Percentiles rank a stretch among this genome's conserved stretches.
Evolutionary conservation across 2,888 invertebrate species (phyloP).

Genomic region (Dendrolimus houi): DNA sequence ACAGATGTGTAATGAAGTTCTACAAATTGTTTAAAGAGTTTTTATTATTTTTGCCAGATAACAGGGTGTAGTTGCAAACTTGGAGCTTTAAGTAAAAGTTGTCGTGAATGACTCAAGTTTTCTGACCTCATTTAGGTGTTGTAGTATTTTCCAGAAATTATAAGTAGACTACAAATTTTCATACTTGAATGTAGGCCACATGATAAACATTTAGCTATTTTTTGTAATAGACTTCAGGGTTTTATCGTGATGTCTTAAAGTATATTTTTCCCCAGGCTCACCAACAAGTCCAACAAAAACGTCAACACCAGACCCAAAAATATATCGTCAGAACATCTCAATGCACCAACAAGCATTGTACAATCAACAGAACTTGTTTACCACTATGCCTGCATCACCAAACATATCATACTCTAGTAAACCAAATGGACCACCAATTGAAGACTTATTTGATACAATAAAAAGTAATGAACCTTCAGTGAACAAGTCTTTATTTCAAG

Average conservation of each 20-base stretch:
- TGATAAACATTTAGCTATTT: background rate
- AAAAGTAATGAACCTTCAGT: conserved; percentile 60
- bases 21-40: no score
- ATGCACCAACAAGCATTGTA: conserved; percentile 70
- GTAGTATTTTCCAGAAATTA: no score
- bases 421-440: conserved; percentile 81
- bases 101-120: no score
- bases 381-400: conserved; percentile 26
- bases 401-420: conserved; percentile 68
- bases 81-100: no score
- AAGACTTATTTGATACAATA: conserved; percentile 81
- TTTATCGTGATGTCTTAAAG: background rate
- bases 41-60: no score
- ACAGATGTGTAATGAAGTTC: no score
- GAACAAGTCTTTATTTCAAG: conserved; percentile 59
- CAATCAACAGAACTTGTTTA: conserved; percentile 51
- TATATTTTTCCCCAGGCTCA: conserved; percentile 38
- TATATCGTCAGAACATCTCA: conserved; percentile 63
- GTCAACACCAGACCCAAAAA: conserved; percentile 63
- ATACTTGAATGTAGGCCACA: no score
- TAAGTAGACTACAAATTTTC: no score
- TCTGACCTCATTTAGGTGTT: no score
- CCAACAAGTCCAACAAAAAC: conserved; percentile 63
- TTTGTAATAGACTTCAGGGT: background rate
- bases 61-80: no score